Evolutionary conservation across 2,888 invertebrate genomes (phyloP).

Genomic region (Tenthredo scrophulariae): DNA sequence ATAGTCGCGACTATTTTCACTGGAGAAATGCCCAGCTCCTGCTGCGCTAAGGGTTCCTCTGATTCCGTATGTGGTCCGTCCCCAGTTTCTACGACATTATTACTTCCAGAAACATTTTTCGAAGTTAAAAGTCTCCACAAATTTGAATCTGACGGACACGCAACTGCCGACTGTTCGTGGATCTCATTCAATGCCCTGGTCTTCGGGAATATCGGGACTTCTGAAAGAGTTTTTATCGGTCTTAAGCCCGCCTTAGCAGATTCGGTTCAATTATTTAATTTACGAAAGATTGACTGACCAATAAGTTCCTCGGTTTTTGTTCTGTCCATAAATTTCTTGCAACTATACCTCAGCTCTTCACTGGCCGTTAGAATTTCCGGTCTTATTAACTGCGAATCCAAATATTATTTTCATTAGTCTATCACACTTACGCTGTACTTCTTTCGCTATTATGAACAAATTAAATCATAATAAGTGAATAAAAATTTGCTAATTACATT

Average conservation of each 20-base stretch:
- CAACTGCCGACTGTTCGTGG: not conserved
- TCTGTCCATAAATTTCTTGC: constrained; percentile 65
- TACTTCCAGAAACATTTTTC: not conserved
- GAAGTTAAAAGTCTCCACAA: constrained; percentile 43
- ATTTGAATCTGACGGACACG: constrained; percentile 10
- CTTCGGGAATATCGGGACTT: constrained; percentile 58
- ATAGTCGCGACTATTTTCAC: not conserved
- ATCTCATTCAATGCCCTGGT: constrained; percentile 54
- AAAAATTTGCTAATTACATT: constrained; percentile 11
- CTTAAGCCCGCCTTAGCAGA: not conserved
- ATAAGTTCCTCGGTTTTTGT: constrained; percentile 55
- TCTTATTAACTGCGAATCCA: constrained; percentile 24
- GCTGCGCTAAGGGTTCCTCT: not conserved
- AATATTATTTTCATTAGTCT: not conserved
- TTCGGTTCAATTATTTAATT: not conserved
- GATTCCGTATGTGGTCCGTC: not conserved
- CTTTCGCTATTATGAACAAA: not conserved
- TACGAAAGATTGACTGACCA: constrained; percentile 21
- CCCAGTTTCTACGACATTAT: not conserved
- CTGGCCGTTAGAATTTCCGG: constrained; percentile 60
- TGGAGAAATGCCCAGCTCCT: not conserved
- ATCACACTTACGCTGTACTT: not conserved
- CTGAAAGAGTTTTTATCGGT: constrained; percentile 53
- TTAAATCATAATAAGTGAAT: not conserved
- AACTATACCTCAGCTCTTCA: constrained; percentile 63